Evolutionary conservation across 2,113 vertebrate species (phyloP).

Genomic region (Chaetodon auriga): DNA sequence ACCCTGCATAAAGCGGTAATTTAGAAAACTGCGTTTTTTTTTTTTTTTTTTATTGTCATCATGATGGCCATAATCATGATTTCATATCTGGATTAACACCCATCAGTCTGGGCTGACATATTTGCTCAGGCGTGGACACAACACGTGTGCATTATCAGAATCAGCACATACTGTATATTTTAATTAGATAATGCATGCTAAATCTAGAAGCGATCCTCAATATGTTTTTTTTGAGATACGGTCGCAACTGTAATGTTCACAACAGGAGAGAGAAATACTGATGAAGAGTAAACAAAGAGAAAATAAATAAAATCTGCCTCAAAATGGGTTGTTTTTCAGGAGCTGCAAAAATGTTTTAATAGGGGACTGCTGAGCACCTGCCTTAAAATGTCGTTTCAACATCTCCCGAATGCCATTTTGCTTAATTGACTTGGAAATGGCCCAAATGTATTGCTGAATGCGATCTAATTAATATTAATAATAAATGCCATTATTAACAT

Average conservation of each 20-base stretch:
- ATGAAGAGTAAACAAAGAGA: constrained; percentile 78
- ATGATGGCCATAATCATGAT: constrained; percentile 54
- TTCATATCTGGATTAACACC: constrained; percentile 66
- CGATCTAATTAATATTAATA: constrained; percentile 99
- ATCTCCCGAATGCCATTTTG: constrained; percentile 99
- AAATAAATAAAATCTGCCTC: constrained; percentile 84
- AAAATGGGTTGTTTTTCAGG: constrained; percentile 97
- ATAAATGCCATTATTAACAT: constrained; percentile 99
- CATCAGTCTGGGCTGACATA: constrained; percentile 34
- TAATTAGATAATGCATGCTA: constrained; percentile 68
- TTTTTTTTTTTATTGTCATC: constrained; percentile 37
- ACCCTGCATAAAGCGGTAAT: constrained; percentile 39
- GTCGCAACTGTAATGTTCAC: constrained; percentile 16
- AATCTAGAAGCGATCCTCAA: constrained; percentile 53
- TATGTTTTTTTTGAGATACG: constrained; percentile 66
- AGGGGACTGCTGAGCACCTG: constrained; percentile 98
- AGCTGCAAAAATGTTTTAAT: constrained; percentile 99
- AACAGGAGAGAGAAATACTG: constrained; percentile 43
- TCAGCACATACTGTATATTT: constrained; percentile 58
- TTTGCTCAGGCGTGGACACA: constrained; percentile 34
- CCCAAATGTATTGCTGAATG: constrained; percentile 99
- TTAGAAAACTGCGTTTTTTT: constrained; percentile 31
- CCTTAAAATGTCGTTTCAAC: constrained; percentile 99
- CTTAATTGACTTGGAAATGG: constrained; percentile 99
- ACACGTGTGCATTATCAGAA: constrained; percentile 57